phyloP scores from a whole-genome alignment of 2,113 vertebrate genomes.

The Smithornis capensis region DNA sequence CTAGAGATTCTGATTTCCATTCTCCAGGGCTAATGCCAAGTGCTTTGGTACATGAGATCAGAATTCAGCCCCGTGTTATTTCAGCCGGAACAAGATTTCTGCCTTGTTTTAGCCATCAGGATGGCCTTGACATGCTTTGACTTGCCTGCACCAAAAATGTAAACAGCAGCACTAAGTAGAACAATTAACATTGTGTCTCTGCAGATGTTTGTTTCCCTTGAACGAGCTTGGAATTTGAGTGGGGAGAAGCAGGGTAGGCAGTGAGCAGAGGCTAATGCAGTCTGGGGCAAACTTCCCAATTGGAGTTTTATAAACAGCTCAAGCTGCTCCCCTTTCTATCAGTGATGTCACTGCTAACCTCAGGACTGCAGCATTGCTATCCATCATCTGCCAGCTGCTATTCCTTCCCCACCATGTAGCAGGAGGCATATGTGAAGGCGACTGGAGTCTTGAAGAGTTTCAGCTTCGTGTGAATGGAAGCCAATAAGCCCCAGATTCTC shows the following conservation, averaged over 20 bases:
- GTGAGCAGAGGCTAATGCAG: constrained; percentile 42
- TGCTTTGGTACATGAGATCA: background rate
- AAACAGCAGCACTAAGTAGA: constrained; percentile 62
- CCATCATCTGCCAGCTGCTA: constrained; percentile 59
- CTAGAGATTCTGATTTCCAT: background rate
- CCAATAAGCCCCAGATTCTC: constrained; percentile 26
- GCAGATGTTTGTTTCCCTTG: constrained; percentile 68
- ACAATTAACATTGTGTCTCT: constrained; percentile 62
- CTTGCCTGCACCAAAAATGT: constrained; percentile 55
- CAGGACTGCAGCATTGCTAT: constrained; percentile 16
- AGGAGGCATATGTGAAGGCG: background rate
- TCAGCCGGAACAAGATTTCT: constrained; percentile 18
- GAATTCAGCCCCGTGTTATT: constrained; percentile 8
- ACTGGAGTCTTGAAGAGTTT: background rate
- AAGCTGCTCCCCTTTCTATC: constrained; percentile 50
- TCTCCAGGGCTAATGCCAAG: background rate
- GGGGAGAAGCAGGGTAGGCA: constrained; percentile 36
- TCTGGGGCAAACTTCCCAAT: constrained; percentile 53
- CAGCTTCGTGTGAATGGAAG: background rate
- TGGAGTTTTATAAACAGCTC: constrained; percentile 60
- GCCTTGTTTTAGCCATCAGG: constrained; percentile 51
- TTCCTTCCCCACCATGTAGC: constrained; percentile 8
- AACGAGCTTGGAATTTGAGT: constrained; percentile 55
- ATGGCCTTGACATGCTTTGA: constrained; percentile 62
- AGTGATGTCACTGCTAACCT: constrained; percentile 56